Base-by-base conservation (phyloP, 2,888 invertebrate species). In the Sipunculus nudus region DNA sequence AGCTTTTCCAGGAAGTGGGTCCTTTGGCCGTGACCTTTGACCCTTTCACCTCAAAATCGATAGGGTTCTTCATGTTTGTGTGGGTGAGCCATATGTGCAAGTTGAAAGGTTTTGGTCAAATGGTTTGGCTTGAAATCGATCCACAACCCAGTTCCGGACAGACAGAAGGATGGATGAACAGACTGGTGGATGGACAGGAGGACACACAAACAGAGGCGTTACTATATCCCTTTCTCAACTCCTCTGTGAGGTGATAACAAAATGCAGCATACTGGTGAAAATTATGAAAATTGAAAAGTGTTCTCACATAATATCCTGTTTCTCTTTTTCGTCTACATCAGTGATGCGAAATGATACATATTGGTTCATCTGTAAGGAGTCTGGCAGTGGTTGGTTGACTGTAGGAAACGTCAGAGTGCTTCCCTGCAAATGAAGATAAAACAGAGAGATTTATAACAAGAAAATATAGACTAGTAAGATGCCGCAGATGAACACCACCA, bases 321-420 rank as follows among this genome's bases (percentile, higher is more conserved):
- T 80, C 41, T 76, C 80, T 10, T 73, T 67, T 40, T 81, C 77
- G 66, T 80, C 82, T 5, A 81, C 75, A 50, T 79, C 79, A 3
- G 77, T 79, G n/a, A 81, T 68, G 35, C 76, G 56, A 55, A 82
- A 71, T 4, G 66, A 65, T 28, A 78, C 70, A 28, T 62, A 59
- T 2, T 68, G 54, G 4, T 66, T 50, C 47, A 61, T 60, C 47
- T 71, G 72, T 32, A 80, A 40, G 4, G 76, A 72, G 47, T 77
- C 79, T 23, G 81, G 80, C 39, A 81, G 59, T 0, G 78, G 75
- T 29, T 75, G 79, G 3, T 73, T 74, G 26, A 63, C 59, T 5
- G 78, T 75, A 1, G 71, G 58, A 47, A 82, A 75, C 10, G 65
- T 58, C 28, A 82, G 49, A 28, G 72, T 71, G 46, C 65, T 67